phyloP scores from a whole-genome alignment of 2,113 vertebrate species.

The Marmota flaviventris region DNA sequence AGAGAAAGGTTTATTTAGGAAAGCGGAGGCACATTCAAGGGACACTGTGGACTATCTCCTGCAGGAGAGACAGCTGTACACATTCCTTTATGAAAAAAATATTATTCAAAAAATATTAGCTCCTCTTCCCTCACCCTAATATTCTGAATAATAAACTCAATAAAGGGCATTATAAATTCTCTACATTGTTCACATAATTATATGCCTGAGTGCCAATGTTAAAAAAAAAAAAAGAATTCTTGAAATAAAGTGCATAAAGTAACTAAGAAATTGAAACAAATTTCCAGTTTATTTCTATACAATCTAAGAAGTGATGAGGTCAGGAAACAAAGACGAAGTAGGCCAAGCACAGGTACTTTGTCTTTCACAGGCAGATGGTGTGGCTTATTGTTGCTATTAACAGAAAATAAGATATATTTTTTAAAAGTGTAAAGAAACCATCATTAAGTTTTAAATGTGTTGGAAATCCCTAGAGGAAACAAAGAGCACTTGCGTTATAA shows the following conservation, averaged over 20 bases:
- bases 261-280: slow-evolving; percentile 49
- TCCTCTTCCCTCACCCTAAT: not conserved
- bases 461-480: slow-evolving; percentile 51
- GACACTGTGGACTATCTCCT: no score
- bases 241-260: not conserved
- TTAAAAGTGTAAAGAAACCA: not conserved
- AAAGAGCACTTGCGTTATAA: slow-evolving; percentile 29
- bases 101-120: not conserved
- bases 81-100: not conserved
- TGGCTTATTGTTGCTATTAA: not conserved
- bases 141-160: slow-evolving; percentile 49
- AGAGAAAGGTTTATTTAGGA: no score
- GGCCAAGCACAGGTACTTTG: not conserved
- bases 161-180: slow-evolving; percentile 2
- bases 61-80: no score
- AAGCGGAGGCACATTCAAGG: no score
- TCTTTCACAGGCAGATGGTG: not conserved
- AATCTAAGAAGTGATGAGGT: not conserved
- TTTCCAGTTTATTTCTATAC: slow-evolving; percentile 3
- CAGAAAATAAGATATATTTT: not conserved
- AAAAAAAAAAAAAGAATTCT: not conserved
- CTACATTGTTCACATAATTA: not conserved
- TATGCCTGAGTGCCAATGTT: slow-evolving; percentile 36
- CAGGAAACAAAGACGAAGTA: not conserved
- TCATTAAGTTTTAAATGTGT: slow-evolving; percentile 28